Percentiles rank a stretch among this genome's conserved stretches.
phyloP scores from a whole-genome alignment of 2,888 invertebrate species.

The Hedychridium roseum region DNA sequence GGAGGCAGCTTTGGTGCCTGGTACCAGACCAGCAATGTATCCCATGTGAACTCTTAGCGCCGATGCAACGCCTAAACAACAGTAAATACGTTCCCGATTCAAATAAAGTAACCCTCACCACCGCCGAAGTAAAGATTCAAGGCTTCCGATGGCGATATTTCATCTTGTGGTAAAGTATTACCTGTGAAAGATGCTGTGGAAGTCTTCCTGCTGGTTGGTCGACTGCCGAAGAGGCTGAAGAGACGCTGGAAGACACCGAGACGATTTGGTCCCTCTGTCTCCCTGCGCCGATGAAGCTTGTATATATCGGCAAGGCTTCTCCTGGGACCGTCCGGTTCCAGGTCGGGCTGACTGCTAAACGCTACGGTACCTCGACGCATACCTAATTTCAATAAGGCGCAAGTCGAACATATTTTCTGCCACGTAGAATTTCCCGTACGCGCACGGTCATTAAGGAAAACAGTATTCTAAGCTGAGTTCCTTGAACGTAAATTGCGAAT shows the following conservation, averaged over 20 bases:
- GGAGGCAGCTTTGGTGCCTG: slow-evolving; percentile 67
- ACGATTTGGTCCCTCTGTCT: slow-evolving; percentile 57
- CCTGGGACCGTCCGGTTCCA: slow-evolving; percentile 53
- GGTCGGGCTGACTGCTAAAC: slow-evolving; percentile 61
- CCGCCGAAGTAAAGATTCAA: no score
- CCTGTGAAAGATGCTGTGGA: slow-evolving; percentile 71
- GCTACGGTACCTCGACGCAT: slow-evolving; percentile 62
- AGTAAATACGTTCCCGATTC: no score
- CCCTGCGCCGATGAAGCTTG: slow-evolving; percentile 55
- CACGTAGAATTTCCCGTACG: no score
- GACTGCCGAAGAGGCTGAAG: slow-evolving; percentile 70
- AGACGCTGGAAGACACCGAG: slow-evolving; percentile 59
- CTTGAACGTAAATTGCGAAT: no score
- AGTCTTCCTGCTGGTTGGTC: slow-evolving; percentile 73
- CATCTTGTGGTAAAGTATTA: slow-evolving; percentile 21
- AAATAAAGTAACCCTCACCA: no score
- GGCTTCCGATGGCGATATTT: no score
- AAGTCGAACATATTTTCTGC: slow-evolving; percentile 7
- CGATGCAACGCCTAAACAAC: slow-evolving; percentile 73
- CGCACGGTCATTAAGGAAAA: no score
- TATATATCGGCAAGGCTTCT: slow-evolving; percentile 58
- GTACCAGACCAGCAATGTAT: slow-evolving; percentile 75
- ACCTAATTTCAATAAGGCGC: slow-evolving; percentile 45
- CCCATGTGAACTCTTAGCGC: slow-evolving; percentile 78
- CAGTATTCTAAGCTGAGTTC: not conserved